Evolutionary conservation across 2,113 vertebrate species (phyloP).

Genomic region (Sturnira hondurensis): DNA sequence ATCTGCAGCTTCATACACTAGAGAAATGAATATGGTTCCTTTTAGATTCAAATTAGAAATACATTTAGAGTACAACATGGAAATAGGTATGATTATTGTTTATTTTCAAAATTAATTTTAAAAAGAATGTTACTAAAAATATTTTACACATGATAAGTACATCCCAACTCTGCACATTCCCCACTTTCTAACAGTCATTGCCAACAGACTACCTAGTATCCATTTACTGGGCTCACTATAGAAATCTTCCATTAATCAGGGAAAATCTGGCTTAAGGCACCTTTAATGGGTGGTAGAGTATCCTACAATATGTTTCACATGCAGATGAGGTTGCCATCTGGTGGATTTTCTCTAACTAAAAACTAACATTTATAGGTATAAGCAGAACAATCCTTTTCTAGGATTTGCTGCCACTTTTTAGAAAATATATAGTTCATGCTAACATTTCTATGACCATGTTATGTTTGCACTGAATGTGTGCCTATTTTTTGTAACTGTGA

Average conservation of each 20-base stretch:
- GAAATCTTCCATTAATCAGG: slow-evolving; percentile 30
- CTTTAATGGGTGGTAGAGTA: slow-evolving; percentile 30
- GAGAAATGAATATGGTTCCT: not conserved
- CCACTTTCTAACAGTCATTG: not conserved
- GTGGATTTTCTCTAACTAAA: slow-evolving; percentile 56
- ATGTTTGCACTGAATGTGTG: not conserved
- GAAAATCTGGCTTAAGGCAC: slow-evolving; percentile 24
- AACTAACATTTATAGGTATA: slow-evolving; percentile 8
- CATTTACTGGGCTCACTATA: slow-evolving; percentile 12
- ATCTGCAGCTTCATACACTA: not conserved
- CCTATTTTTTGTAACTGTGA: not conserved
- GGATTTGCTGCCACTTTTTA: not conserved
- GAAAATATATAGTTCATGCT: not conserved
- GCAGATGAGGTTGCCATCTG: slow-evolving; percentile 68
- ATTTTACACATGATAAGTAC: not conserved
- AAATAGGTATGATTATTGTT: slow-evolving; percentile 18
- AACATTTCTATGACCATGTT: not conserved
- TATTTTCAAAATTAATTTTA: slow-evolving; percentile 13
- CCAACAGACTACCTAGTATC: not conserved
- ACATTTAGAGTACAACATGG: slow-evolving; percentile 16
- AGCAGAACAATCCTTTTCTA: not conserved
- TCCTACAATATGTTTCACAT: not conserved
- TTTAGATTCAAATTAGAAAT: slow-evolving; percentile 31
- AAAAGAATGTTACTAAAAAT: slow-evolving; percentile 32
- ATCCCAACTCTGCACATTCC: not conserved